These are phyloP conservation scores for human DNA, from an alignment of 2,113 vertebrate genomes.

Conservation along the genomic window GRCh38 chr5:175893001-175893500, in stretches of 20 bases:
- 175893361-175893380: not conserved
- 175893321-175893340: not conserved
- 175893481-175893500: not conserved
- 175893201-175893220: not conserved
- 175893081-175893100: not conserved
- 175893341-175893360: not conserved
- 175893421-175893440: not conserved
- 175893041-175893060: not conserved
- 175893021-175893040: not conserved
- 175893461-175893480: not conserved
- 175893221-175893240: not conserved
- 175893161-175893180: not conserved
- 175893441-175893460: not conserved
- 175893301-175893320: not conserved
- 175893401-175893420: not conserved
- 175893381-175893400: not conserved
- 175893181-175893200: not conserved
- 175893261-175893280: not conserved
- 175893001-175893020: not conserved
- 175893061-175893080: not conserved
- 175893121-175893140: not conserved
- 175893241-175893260: not conserved
- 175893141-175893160: not conserved
- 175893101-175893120: not conserved
- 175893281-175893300: not conserved